Evolutionary conservation across 1,140 invertebrate genomes (phyloP).

Genomic region (Gryon sp.): DNA sequence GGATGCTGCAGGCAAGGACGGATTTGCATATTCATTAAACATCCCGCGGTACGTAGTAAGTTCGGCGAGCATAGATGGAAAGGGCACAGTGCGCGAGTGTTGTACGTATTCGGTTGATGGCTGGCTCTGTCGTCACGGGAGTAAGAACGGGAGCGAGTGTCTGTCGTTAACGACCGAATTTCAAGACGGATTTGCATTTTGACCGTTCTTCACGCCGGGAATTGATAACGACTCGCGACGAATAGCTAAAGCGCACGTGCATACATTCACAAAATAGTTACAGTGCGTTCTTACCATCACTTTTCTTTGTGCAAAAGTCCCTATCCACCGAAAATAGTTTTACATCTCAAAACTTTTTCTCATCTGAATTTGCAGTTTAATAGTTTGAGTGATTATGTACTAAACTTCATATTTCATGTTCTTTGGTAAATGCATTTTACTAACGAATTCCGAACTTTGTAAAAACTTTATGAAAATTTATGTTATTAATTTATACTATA

Average conservation of each 20-base stretch:
- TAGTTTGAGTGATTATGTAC: no score
- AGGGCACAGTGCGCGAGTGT: slow-evolving; percentile 8
- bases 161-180: slow-evolving; percentile 77
- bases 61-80: slow-evolving; percentile 23
- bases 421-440: no score
- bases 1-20: slow-evolving; percentile 28
- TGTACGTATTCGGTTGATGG: slow-evolving; percentile 49
- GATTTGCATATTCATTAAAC: slow-evolving; percentile 79
- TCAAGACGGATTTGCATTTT: slow-evolving; percentile 76
- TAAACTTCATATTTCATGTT: no score
- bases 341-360: no score
- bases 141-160: slow-evolving; percentile 65
- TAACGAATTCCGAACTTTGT: no score
- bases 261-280: slow-evolving; percentile 41
- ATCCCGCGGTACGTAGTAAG: slow-evolving; percentile 55
- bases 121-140: slow-evolving; percentile 59
- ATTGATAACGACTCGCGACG: slow-evolving; percentile 71
- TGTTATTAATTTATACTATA: no score
- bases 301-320: slow-evolving; percentile 3
- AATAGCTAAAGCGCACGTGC: slow-evolving; percentile 48
- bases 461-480: no score
- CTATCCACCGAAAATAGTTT: no score
- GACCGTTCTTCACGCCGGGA: slow-evolving; percentile 71
- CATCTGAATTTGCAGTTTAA: no score
- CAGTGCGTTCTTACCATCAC: slow-evolving; percentile 20